Base-by-base conservation (phyloP, 2,113 vertebrate genomes). In the Petrocephalus zakoni region DNA sequence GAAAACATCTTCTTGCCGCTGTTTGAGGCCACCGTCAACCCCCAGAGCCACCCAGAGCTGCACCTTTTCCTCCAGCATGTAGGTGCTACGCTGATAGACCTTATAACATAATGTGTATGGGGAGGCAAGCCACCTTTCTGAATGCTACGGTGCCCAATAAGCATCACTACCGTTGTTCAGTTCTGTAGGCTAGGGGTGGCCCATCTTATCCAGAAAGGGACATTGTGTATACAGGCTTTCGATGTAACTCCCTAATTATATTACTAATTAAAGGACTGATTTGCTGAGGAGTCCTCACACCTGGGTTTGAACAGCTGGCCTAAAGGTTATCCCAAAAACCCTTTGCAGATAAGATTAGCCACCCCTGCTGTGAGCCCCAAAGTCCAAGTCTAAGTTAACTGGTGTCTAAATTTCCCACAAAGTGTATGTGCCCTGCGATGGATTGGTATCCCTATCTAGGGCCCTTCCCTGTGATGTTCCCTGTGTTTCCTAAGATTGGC, bases 1-100 rank as follows among this genome's bases (percentile, higher is more conserved):
- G 98, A 98, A 94, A 99, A 99, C 78, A 97, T 99, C 90, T 99
- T 99, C 94, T 85, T 99, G 91, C 98, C 98, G 0, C 95, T 99
- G 89, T 99, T 98, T 0, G 98, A 99, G 93, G 98, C 94, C 87
- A 97, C 97, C 0, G 89, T 99, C 90, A 94, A 98, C 91, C 98
- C 98, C 0, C 94, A 94, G 89, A 97, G 96, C 91, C 98, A 99
- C 89, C 97, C 97, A 0, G 97, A 98, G 91, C 96, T 99, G 90
- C 97, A 99, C 89, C 97, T 99, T 88, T 97, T 99, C 93, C 92
- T 99, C 90, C 95, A 98, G 90, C 98, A 99, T 0, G 98, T 99
- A 94, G 96, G 97, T 89, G n/a, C 53, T 47, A 29, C 29, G 2
- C 47, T 34, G 51, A 7, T 52, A 46, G 15, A 37, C 52, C 84